Conservation (phyloP, 2,888 invertebrate species). For the Thymelicus lineola region DNA sequence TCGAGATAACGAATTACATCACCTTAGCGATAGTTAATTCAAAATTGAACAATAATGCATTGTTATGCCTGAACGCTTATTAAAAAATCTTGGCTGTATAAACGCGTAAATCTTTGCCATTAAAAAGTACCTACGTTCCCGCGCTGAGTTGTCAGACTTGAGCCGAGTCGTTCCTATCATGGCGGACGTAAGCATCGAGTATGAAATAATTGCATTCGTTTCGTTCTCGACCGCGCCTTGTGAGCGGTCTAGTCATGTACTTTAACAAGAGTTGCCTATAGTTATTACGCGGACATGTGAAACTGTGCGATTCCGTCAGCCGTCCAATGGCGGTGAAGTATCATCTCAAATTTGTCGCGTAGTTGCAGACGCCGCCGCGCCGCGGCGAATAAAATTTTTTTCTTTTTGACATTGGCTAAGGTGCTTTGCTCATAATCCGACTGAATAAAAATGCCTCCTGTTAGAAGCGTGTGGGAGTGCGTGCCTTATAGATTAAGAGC, state of each 20-base stretch:
- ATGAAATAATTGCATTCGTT: slow-evolving; percentile 75
- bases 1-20: slow-evolving; percentile 48
- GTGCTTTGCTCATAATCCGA: slow-evolving; percentile 64
- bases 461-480: slow-evolving; percentile 54
- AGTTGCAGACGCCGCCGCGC: slow-evolving; percentile 57
- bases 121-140: slow-evolving; percentile 35
- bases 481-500: no score
- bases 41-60: slow-evolving; percentile 35
- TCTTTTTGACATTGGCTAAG: slow-evolving; percentile 61
- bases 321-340: slow-evolving; percentile 52
- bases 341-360: slow-evolving; percentile 74
- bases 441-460: slow-evolving; percentile 58
- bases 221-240: slow-evolving; percentile 70
- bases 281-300: slow-evolving; percentile 67
- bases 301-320: slow-evolving; percentile 56
- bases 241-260: slow-evolving; percentile 66
- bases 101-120: slow-evolving; percentile 27
- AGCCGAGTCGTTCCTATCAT: slow-evolving; percentile 56
- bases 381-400: slow-evolving; percentile 66
- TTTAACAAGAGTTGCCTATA: slow-evolving; percentile 62
- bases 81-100: slow-evolving; percentile 33
- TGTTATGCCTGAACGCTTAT: slow-evolving; percentile 26
- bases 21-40: slow-evolving; percentile 45
- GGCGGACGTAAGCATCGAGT: slow-evolving; percentile 71
- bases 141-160: slow-evolving; percentile 15